phyloP scores from a whole-genome alignment of 2,797 vertebrate genomes.

The Hafferia zeledoni region DNA sequence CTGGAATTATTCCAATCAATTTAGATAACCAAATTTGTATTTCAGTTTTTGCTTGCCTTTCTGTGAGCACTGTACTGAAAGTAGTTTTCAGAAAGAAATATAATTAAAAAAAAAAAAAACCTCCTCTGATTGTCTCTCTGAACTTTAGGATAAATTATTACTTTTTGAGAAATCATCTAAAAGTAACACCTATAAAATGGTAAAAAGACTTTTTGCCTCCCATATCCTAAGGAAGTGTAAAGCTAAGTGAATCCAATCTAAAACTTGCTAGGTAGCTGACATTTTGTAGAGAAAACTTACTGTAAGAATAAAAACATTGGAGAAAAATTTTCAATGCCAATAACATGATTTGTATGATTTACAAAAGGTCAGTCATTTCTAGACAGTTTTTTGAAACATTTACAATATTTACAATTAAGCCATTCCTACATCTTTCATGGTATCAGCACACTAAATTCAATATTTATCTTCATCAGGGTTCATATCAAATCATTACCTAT shows the following conservation, averaged over 20 bases:
- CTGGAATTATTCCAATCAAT: conserved; percentile 41
- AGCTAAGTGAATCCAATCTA: conserved; percentile 78
- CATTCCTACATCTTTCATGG: neutral
- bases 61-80: neutral
- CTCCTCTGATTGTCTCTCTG: neutral
- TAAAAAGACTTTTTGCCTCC: neutral
- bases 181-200: neutral
- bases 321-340: conserved; percentile 63
- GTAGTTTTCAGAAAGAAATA: neutral
- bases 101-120: neutral
- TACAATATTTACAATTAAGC: neutral
- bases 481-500: neutral
- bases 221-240: conserved; percentile 29
- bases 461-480: neutral
- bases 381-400: neutral
- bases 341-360: conserved; percentile 24
- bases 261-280: conserved; percentile 80
- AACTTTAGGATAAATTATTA: conserved; percentile 27
- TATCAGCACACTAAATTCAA: neutral
- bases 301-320: conserved; percentile 77
- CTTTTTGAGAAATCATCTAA: conserved; percentile 44
- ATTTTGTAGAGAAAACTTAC: conserved; percentile 82
- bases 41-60: conserved; percentile 21
- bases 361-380: conserved; percentile 37
- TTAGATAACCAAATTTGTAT: conserved; percentile 41